A percentile compares a stretch with the other conserved stretches of the same genome.
Conservation (phyloP, 2,888 invertebrate genomes). For the Tipula vernalis region DNA sequence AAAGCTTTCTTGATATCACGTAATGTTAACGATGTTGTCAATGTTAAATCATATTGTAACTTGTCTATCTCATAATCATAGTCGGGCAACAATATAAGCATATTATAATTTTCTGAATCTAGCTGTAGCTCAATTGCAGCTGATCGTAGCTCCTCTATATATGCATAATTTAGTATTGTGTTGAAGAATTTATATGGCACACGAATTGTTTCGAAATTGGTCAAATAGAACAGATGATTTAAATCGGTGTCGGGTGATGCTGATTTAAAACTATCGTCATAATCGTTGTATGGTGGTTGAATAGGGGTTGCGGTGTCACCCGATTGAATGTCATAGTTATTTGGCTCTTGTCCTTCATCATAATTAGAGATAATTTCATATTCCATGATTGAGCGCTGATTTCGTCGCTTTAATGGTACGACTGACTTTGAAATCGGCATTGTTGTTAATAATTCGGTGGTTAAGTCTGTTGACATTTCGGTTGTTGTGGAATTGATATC, state of each 20-base stretch:
- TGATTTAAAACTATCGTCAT: background rate
- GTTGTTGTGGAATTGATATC: slow-evolving; percentile 15
- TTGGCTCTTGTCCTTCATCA: background rate
- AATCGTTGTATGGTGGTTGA: background rate
- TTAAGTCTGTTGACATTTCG: background rate
- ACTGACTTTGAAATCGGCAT: background rate
- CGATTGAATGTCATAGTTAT: background rate
- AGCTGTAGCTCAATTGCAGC: slow-evolving; percentile 63
- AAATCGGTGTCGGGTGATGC: slow-evolving; percentile 17
- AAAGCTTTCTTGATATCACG: slow-evolving; percentile 54
- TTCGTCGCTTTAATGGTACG: background rate
- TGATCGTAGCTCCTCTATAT: slow-evolving; percentile 57
- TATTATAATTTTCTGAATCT: slow-evolving; percentile 66
- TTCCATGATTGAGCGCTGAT: background rate
- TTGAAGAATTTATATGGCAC: slow-evolving; percentile 64
- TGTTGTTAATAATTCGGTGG: slow-evolving; percentile 7
- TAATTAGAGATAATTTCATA: slow-evolving; percentile 8
- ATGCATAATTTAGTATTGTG: slow-evolving; percentile 61
- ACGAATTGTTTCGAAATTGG: slow-evolving; percentile 38
- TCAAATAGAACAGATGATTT: slow-evolving; percentile 33
- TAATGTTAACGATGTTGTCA: slow-evolving; percentile 42
- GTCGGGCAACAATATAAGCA: slow-evolving; percentile 59
- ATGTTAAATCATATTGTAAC: slow-evolving; percentile 49
- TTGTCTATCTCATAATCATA: slow-evolving; percentile 50
- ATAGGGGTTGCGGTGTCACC: background rate